Evolutionary conservation across 1,140 invertebrate species (phyloP), one percentile per base, ranked within the genome.

Genomic region (Drosophila orena): DNA sequence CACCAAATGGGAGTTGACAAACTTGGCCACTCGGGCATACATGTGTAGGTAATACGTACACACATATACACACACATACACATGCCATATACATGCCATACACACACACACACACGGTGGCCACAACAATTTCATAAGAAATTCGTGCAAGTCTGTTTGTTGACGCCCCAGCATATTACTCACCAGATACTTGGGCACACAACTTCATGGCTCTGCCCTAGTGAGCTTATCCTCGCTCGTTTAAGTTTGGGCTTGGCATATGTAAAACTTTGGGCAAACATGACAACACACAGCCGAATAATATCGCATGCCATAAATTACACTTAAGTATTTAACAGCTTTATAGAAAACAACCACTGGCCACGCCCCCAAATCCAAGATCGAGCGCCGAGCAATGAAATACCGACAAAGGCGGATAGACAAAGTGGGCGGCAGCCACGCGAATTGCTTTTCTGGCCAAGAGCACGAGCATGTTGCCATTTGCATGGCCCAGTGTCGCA

Each of bases 221-320:
- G 11, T 15, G 17, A 14, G 47, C n/a, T 56, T 56, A 49, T 58
- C 73, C 66, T 40, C 56, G 64, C 47, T 58, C 42, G 74, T 59
- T 77, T 47, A 60, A 77, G 81, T 81, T 86, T 65, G 52, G 65
- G 37, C 47, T 68, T 60, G 81, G 78, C 68, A 78, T 81, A 86
- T 86, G 83, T 71, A 86, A 86, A 86, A 86, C 74, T 88, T 86
- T 86, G 71, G 50, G 71, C 70, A 69, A 81, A 86, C 83, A 86
- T 88, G 81, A 86, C 83, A 81, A 77, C 78, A n/a, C n/a, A 83
- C 60, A 88, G 57, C 69, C 74, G 62, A 88, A 74, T 81, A 86
- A 88, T 88, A 86, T 86, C 83, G 83, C 83, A 88, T 88, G 81
- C 81, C 83, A 86, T 86, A 86, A 86, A 86, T 86, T 81, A 86